Base-by-base conservation (phyloP, 2,888 invertebrate species). In the Pegoplata infirma region DNA sequence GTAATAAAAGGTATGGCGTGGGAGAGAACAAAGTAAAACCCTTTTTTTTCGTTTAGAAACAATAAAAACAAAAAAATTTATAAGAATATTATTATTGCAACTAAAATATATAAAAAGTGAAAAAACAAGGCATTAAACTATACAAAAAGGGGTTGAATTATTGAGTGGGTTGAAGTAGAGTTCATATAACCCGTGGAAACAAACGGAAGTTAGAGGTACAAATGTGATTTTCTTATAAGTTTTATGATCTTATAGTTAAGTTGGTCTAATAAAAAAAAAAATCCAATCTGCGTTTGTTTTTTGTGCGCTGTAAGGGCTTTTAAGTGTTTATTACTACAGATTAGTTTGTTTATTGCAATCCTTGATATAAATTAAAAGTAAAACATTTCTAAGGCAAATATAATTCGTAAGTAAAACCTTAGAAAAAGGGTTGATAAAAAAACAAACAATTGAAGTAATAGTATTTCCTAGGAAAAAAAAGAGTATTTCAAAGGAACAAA, bases 311-410 rank as follows among this genome's bases (percentile, higher is more conserved):
- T 81, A 81, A 84, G 86, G 86, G 84, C 84, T 84, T 86, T 85
- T 85, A 83, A 84, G 86, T 86, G 85, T 87, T 87, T 88, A 87
- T 87, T 86, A 83, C 83, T 81, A 28, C 77, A 87, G 88, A 87
- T 88, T 87, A 86, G 84, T 86, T 88, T 85, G 84, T 88, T 88
- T 87, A 88, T 87, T 85, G 85, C 87, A 84, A 88, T 88, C 88
- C 84, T 84, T 80, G 83, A 81, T 84, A 86, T 87, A 87, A 86
- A 87, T 86, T 86, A 86, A 59, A 47, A 17, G 23, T 61, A 46
- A 64, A 40, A 23, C 58, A 46, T 19, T 71, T 44, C 69, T 14
- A 55, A 46, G 14, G 32, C 49, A n/a, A 63, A 28, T 14, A 58
- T 63, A 72, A 61, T 40, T 67, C 61, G 67, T 36, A 21, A 47